These are phyloP conservation scores for Trachelus stipa DNA, from an alignment of 2,888 invertebrate species.

Conservation along the genomic window DNA sequence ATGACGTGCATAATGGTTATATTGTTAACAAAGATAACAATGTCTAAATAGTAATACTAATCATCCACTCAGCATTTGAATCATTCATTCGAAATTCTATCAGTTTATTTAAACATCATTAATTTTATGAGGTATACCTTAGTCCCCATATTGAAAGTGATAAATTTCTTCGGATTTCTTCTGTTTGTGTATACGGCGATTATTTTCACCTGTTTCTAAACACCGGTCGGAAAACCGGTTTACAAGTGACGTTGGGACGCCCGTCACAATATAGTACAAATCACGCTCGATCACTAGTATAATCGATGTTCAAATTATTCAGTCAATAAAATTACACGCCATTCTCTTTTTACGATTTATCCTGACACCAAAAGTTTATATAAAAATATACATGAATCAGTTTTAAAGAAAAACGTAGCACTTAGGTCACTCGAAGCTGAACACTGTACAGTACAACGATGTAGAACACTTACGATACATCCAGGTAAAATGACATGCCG, in stretches of 20 bases:
- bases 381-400: not conserved
- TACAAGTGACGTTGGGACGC: not conserved
- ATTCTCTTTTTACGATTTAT: not conserved
- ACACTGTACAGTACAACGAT: too few relatives aligned
- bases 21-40: not conserved
- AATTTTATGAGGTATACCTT: not conserved
- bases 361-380: not conserved
- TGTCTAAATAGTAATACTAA: not conserved
- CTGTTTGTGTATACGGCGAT: not conserved
- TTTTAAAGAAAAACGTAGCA: not conserved
- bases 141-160: not conserved
- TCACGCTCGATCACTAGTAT: not conserved
- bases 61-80: not conserved
- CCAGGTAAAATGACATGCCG: too few relatives aligned
- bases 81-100: not conserved
- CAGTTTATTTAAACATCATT: not conserved
- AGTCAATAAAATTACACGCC: not conserved
- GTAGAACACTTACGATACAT: too few relatives aligned
- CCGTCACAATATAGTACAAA: not conserved
- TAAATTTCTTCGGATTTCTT: not conserved
- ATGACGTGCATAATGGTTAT: not conserved
- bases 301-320: not conserved
- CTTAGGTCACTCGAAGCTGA: not conserved
- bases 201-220: not conserved
- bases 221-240: not conserved